Base-by-base conservation (phyloP, 2,797 vertebrate species). In the Rachycentron canadum region DNA sequence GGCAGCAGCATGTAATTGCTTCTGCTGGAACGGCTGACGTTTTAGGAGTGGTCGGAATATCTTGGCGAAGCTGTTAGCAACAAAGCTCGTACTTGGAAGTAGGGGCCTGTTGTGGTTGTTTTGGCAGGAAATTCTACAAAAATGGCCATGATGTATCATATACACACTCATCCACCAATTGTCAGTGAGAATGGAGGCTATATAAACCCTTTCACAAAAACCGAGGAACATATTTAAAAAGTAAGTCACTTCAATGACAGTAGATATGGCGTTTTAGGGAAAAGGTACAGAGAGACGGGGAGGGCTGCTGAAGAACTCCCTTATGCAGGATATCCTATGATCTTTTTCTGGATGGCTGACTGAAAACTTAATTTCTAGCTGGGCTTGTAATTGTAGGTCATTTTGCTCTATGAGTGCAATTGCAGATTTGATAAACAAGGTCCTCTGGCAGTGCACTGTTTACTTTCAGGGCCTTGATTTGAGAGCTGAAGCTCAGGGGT, bases 351-450 rank as follows among this genome's bases (percentile, higher is more conserved):
- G 93, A 96, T 93, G 84, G 91, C 86, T 94, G 94, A 95, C 94
- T 95, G 84, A 96, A 94, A 95, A 95, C 95, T 95, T 96, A 96
- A 96, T 97, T 95, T 95, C 94, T 96, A 96, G 94, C 94, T 95
- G 95, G 93, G 93, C 94, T 95, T 95, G 95, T 97, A 97, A 97
- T 97, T 97, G 95, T 95, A 96, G 96, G 96, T 95, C 94, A 96
- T 97, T 97, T 97, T 93, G 95, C 95, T 89, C 95, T 94, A 94
- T 96, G 96, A 97, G 94, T 95, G 95, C 95, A 95, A 96, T 96
- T 86, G 95, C 86, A 95, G 95, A 94, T 95, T 95, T 89, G 76
- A 93, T 94, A 94, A 93, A 92, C 94, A 90, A 94, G 90, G 88
- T 92, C 89, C 82, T 91, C 92, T 94, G 95, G 94, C 88, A 94